phyloP scores from a whole-genome alignment of 2,113 vertebrate genomes.

The Thunnus maccoyii region DNA sequence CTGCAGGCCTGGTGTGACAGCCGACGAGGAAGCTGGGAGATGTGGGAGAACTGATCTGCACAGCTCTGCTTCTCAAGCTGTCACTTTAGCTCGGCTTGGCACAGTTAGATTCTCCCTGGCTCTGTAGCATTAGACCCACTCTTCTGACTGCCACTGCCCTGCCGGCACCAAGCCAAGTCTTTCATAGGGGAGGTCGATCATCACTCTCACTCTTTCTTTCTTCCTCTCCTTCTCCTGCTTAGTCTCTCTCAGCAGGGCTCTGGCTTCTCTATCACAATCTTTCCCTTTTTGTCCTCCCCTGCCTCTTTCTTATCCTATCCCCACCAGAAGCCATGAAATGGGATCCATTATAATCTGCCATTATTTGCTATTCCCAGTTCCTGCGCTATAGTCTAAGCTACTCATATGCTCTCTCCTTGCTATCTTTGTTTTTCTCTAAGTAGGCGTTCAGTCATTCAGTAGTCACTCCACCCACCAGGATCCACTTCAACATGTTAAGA shows the following conservation, averaged over 20 bases:
- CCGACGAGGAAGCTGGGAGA: slow-evolving; percentile 73
- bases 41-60: slow-evolving; percentile 72
- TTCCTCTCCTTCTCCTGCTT: slow-evolving; percentile 54
- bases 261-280: slow-evolving; percentile 50
- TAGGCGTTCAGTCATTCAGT: slow-evolving; percentile 47
- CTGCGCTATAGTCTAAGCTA: slow-evolving; percentile 41
- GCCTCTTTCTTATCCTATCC: slow-evolving; percentile 59
- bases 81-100: slow-evolving; percentile 79
- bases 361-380: slow-evolving; percentile 63
- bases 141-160: slow-evolving; percentile 71
- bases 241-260: slow-evolving; percentile 56
- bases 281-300: slow-evolving; percentile 51
- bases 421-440: slow-evolving; percentile 57
- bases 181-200: slow-evolving; percentile 70
- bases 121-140: slow-evolving; percentile 68
- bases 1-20: slow-evolving; percentile 77
- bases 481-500: slow-evolving; percentile 45
- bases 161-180: slow-evolving; percentile 69
- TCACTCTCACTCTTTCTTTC: slow-evolving; percentile 60
- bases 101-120: slow-evolving; percentile 67
- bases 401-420: slow-evolving; percentile 38
- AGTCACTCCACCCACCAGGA: slow-evolving; percentile 42
- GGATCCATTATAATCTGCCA: slow-evolving; percentile 70
- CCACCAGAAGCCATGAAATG: slow-evolving; percentile 54
- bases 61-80: slow-evolving; percentile 75